Evolutionary conservation across 2,888 invertebrate genomes (phyloP), one percentile per base, ranked within the genome.

Genomic region (Graphium colonna): DNA sequence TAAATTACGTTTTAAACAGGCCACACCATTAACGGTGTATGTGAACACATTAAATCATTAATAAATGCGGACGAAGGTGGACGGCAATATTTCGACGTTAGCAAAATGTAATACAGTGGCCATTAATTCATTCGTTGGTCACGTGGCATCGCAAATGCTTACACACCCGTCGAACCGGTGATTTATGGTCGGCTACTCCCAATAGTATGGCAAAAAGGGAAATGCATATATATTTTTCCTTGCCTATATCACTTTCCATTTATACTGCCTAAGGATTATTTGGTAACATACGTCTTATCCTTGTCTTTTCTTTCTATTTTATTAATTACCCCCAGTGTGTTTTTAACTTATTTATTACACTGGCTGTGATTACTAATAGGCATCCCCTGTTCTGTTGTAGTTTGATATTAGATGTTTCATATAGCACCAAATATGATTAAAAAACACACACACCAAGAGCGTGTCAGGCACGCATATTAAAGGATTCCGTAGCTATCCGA

Each of bases 141-240:
- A 73, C 79, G 74, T 72, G 75, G 71, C 77, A 73, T 75, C 76
- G 70, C 73, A 66, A 71, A 75, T 77, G 75, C 75, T 78, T 75
- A 75, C 76, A 75, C 75, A 75, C 75, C 73, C 75, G 77, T 77
- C 76, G 79, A 78, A 73, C 69, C 65, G 63, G 74, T 79, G 77
- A 78, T 75, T 73, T 79, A 80, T 78, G 71, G 68, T 57, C 54
- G 54, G 54, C 38, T 46, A 50, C 54, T 46, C 54, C 50, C 54
- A 51, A 51, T 36, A 52, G 44, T 15, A 44, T 52, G 28, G 48
- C 44, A 49, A 52, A 48, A 51, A 52, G 41, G 44, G 28, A 46
- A 41, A 50, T 50, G 21, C 46, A 15, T 39, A 42, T 55, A 50
- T 40, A 50, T 41, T 51, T 33, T 21, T 39, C 38, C 18, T 41